Percentiles rank a stretch among this genome's conserved stretches.
phyloP scores from a whole-genome alignment of 2,797 vertebrate genomes.

The Etheostoma perlongum region DNA sequence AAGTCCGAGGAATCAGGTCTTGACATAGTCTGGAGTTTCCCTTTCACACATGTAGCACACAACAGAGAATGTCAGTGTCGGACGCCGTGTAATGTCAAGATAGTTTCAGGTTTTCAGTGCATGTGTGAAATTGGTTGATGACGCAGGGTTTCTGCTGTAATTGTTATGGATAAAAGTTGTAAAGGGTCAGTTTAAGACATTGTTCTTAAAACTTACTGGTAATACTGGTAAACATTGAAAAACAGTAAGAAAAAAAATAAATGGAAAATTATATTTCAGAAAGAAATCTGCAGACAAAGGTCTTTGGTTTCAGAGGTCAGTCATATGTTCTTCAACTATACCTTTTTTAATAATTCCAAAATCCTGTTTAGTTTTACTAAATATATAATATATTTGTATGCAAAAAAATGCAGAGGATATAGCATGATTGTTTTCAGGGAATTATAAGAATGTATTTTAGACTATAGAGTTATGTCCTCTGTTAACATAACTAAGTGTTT shows the following conservation, averaged over 20 bases:
- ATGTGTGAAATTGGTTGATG: background rate
- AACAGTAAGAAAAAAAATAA: background rate
- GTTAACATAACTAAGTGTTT: conserved; percentile 16
- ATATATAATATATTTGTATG: too few species aligned
- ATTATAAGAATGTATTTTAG: too few species aligned
- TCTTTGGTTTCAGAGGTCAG: background rate
- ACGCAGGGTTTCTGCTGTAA: background rate
- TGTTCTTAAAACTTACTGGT: background rate
- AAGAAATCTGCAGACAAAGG: background rate
- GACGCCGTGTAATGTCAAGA: too few species aligned
- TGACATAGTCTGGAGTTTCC: too few species aligned
- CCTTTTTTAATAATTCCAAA: too few species aligned
- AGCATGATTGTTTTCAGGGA: too few species aligned
- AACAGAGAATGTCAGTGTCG: too few species aligned
- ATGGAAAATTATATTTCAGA: background rate
- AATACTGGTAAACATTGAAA: background rate
- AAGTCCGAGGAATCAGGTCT: too few species aligned
- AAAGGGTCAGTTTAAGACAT: background rate
- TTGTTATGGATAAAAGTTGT: conserved; percentile 2
- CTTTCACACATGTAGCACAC: too few species aligned
- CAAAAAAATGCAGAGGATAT: too few species aligned
- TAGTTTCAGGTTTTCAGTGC: too few species aligned
- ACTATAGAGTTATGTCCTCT: background rate
- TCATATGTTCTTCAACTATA: background rate
- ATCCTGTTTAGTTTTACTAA: too few species aligned